Conservation (phyloP, 2,113 vertebrate genomes). For the Oxyura jamaicensis region DNA sequence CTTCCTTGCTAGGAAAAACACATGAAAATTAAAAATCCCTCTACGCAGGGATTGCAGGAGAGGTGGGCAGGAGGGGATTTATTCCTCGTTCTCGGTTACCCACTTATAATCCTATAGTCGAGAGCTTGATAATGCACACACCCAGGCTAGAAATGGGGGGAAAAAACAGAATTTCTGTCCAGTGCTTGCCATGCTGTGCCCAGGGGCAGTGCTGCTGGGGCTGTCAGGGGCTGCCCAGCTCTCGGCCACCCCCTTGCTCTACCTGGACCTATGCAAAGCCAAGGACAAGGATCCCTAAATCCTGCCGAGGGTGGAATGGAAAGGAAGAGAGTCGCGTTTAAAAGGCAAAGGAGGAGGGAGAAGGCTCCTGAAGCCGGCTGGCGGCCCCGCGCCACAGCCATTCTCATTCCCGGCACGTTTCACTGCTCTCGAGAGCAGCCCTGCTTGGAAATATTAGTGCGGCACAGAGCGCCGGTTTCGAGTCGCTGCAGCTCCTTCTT, state of each 20-base stretch:
- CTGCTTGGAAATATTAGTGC: slow-evolving; percentile 62
- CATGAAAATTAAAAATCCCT: neutral
- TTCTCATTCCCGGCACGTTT: slow-evolving; percentile 72
- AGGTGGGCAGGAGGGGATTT: neutral
- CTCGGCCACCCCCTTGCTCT: neutral
- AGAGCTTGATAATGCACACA: rapidly evolving
- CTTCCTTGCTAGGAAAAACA: neutral
- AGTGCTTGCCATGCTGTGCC: rapidly evolving
- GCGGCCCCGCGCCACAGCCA: neutral
- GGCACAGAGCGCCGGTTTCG: slow-evolving; percentile 61
- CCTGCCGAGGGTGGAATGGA: neutral
- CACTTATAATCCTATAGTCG: neutral
- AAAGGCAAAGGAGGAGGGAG: slow-evolving; percentile 7
- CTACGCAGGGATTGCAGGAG: neutral
- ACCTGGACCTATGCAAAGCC: neutral
- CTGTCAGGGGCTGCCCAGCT: neutral
- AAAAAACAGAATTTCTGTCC: neutral
- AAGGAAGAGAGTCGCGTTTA: neutral
- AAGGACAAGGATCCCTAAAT: neutral
- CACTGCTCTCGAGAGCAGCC: slow-evolving; percentile 42
- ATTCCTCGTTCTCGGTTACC: neutral
- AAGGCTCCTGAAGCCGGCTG: slow-evolving; percentile 30
- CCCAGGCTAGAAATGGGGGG: neutral
- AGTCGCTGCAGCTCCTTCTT: slow-evolving; percentile 68
- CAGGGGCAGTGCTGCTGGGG: too few species aligned